Evolutionary conservation across 2,797 vertebrate genomes (phyloP), one percentile per base, ranked within the genome.

Genomic region (Sebastes nivosus): DNA sequence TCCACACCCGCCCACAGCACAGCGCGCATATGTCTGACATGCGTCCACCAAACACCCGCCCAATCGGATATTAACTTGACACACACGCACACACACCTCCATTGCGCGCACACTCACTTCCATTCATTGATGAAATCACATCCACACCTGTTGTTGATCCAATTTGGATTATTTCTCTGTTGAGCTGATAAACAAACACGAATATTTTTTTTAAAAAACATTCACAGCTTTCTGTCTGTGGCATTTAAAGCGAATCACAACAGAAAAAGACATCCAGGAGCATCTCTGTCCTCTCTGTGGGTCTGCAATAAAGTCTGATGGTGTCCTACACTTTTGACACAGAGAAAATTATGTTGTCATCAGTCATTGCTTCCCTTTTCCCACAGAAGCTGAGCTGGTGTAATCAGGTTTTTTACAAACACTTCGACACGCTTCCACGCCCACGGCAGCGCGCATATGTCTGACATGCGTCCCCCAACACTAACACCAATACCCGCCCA

Each of bases 1-100:
- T 89, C 84, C 84, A 88, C 92, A 94, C 93, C 93, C 94, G 92
- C 95, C 95, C 94, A 92, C 92, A 82, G 87, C 36, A 38, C 13
- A 14, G 36, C 88, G 92, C 87, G 86, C 91, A 93, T 92, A 92
- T 94, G 94, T 92, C 90, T 89, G 91, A 92, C 94, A 95, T 87
- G 89, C 91, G 92, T 95, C 88, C 89, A 80, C 79, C 46, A 50
- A 38, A 38, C 36, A 38, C 36, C 46, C 89, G 59, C 82, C 93
- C 93, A 88, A 90, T 92, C 84, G 77, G 82, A 92, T 87, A 87
- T 67, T 24, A 90, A 94, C 87, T 73, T 76, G 78, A 86, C 86
- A 87, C 83, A 64, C 81, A 34, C 63, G 50, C 36, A 38, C 73
- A 75, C 82, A 67, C 59, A 38, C 70, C 64, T 78, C 32, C 66